Percentiles rank a stretch among this genome's conserved stretches.
phyloP scores from a whole-genome alignment of 2,797 vertebrate species.

The Neosilurus hyrtlii region DNA sequence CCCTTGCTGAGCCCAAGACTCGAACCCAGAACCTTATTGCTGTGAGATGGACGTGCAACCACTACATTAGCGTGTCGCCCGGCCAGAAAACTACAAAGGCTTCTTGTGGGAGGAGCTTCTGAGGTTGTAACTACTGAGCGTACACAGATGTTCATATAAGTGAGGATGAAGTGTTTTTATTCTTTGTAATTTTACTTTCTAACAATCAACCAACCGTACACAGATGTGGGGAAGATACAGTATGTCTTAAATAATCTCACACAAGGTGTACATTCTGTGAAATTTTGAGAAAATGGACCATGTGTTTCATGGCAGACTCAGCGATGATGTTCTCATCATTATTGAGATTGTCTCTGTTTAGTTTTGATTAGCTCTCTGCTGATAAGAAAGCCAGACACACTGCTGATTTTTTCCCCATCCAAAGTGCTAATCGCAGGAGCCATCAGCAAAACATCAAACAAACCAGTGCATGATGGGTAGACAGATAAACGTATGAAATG shows the following conservation, averaged over 20 bases:
- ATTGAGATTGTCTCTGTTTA: slow-evolving; percentile 40
- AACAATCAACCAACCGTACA: too few species aligned
- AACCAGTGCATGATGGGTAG: slow-evolving; percentile 48
- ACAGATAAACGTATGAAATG: slow-evolving; percentile 34
- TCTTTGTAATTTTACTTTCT: too few species aligned
- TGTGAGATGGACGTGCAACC: too few species aligned
- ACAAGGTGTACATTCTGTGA: neutral
- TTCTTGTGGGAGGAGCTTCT: too few species aligned
- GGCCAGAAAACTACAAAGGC: too few species aligned
- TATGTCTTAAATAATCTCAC: neutral
- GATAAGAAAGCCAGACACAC: neutral
- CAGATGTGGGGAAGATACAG: neutral
- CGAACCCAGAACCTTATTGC: too few species aligned
- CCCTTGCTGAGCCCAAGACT: too few species aligned
- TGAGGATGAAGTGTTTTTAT: too few species aligned
- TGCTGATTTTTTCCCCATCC: neutral
- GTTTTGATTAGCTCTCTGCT: slow-evolving; percentile 43
- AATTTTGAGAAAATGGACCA: neutral
- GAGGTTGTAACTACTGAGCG: too few species aligned
- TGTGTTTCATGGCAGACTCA: neutral
- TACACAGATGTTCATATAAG: too few species aligned
- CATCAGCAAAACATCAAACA: slow-evolving; percentile 47
- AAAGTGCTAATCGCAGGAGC: neutral
- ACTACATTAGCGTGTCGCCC: too few species aligned
- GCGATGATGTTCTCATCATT: neutral